These are phyloP conservation scores for Cephalopterus ornatus DNA, from an alignment of 2,113 vertebrate species.

Conservation along the genomic window DNA sequence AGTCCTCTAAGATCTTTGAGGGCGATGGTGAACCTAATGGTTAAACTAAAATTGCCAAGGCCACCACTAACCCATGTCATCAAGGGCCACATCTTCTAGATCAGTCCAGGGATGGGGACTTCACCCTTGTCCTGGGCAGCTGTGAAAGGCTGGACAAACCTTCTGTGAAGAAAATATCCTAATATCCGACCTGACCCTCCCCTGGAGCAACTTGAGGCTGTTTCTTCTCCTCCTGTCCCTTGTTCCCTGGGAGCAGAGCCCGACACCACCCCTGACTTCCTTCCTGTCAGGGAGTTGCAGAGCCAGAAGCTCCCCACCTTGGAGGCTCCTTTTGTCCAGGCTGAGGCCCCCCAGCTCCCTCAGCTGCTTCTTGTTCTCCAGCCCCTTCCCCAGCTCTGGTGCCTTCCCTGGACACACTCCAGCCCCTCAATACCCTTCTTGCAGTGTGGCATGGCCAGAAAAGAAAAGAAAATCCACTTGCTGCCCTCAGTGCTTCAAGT, in stretches of 20 bases:
- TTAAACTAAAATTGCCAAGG: background rate
- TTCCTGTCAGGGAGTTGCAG: background rate
- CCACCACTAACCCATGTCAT: background rate
- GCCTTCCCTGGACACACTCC: fast-evolving
- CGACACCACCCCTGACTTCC: fast-evolving
- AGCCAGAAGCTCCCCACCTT: background rate
- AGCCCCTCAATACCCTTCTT: background rate
- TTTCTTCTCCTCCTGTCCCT: fast-evolving
- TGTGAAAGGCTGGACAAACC: background rate
- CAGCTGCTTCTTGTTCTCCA: fast-evolving
- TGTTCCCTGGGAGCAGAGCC: background rate
- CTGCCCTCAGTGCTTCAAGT: background rate
- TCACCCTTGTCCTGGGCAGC: background rate
- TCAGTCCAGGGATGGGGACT: background rate
- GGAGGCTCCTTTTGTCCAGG: background rate
- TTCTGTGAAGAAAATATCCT: background rate
- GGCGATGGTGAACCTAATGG: too few species aligned
- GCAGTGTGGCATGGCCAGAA: background rate
- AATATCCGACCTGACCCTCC: background rate
- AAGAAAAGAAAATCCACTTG: background rate
- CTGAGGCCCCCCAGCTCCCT: background rate
- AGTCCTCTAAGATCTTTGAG: background rate
- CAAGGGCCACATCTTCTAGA: background rate
- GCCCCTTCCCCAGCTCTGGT: background rate
- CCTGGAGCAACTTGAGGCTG: fast-evolving